Conservation (phyloP, 2,888 invertebrate genomes). For the Parapristionchus giblindavisi region DNA sequence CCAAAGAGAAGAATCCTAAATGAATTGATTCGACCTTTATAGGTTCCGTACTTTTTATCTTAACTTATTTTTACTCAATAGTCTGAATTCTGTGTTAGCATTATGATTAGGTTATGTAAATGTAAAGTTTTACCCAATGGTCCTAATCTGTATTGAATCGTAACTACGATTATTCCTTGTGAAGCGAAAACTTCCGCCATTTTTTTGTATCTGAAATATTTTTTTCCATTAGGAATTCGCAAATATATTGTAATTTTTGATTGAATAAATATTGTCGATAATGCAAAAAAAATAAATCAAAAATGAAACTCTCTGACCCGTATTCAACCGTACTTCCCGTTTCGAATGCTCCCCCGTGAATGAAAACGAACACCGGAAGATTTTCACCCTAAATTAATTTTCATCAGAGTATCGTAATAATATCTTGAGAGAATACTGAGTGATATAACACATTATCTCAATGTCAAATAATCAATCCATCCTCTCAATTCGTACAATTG, state of each 20-base stretch:
- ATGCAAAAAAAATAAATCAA: neutral
- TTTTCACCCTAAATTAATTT: slow-evolving; percentile 21
- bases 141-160: slow-evolving; percentile 55
- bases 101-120: neutral
- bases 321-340: slow-evolving; percentile 39
- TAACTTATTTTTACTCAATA: neutral
- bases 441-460: too few species aligned
- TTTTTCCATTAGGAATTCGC: neutral
- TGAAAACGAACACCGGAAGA: slow-evolving; percentile 53
- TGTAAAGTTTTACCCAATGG: slow-evolving; percentile 44
- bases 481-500: too few species aligned
- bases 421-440: too few species aligned
- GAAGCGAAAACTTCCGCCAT: slow-evolving; percentile 52
- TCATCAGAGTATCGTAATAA: neutral
- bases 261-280: neutral
- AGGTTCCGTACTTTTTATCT: neutral
- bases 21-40: neutral
- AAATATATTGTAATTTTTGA: neutral
- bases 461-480: too few species aligned
- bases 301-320: slow-evolving; percentile 2
- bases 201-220: slow-evolving; percentile 43
- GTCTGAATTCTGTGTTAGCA: neutral
- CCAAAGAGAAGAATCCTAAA: slow-evolving; percentile 54
- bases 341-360: slow-evolving; percentile 57
- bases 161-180: slow-evolving; percentile 55